These are phyloP conservation scores for Pseudobourletiella spinata DNA, from an alignment of 1,140 invertebrate genomes.

Conservation along the genomic window DNA sequence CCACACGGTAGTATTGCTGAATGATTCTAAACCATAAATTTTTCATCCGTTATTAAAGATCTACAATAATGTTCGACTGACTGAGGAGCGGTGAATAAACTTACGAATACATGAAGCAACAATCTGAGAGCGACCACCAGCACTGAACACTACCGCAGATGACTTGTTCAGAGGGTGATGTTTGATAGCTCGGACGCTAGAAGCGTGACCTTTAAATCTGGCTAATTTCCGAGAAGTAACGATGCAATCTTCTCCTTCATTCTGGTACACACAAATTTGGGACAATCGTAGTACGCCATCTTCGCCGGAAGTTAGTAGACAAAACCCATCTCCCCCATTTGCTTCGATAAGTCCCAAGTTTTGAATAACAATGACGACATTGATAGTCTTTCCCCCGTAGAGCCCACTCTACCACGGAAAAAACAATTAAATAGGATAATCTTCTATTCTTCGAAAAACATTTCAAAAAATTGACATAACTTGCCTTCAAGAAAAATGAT, in stretches of 20 bases:
- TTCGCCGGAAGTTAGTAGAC: neutral
- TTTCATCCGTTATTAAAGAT: neutral
- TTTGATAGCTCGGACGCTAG: neutral
- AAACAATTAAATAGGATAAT: neutral
- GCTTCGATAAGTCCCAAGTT: neutral
- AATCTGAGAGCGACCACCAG: neutral
- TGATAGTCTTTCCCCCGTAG: neutral
- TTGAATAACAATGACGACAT: neutral
- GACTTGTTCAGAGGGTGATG: neutral
- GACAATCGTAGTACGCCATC: neutral
- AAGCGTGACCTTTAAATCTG: neutral
- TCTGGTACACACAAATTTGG: neutral
- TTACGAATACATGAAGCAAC: neutral
- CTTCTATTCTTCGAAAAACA: neutral
- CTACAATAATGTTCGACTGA: neutral
- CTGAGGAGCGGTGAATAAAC: neutral
- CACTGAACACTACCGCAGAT: neutral
- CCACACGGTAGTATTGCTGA: neutral
- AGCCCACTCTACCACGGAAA: neutral
- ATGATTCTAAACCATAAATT: neutral
- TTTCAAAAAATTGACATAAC: neutral
- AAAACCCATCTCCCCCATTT: neutral
- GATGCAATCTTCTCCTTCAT: too few species aligned
- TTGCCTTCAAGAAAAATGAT: neutral
- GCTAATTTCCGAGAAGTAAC: neutral